phyloP scores from a whole-genome alignment of 2,113 vertebrate genomes.

The Panthera leo region DNA sequence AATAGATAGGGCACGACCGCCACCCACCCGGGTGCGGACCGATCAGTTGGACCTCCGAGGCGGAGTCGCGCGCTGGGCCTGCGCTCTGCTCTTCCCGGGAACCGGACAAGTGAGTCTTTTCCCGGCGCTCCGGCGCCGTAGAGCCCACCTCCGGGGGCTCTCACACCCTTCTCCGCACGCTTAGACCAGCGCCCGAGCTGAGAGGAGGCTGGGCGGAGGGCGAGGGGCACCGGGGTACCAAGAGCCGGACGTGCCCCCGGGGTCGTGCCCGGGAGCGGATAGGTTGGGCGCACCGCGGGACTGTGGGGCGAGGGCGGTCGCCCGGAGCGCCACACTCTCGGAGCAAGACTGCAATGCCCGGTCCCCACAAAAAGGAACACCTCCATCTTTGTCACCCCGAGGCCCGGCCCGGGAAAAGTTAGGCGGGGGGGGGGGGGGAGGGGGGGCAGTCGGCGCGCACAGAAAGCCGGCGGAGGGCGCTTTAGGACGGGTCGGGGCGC shows the following conservation, averaged over 20 bases:
- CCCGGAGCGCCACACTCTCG: not conserved
- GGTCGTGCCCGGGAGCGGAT: not conserved
- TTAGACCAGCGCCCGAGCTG: not conserved
- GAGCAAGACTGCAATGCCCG: not conserved
- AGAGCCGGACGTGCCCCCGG: not conserved
- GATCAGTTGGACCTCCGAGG: not conserved
- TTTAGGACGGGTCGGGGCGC: not conserved
- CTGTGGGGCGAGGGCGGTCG: not conserved
- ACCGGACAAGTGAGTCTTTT: not conserved
- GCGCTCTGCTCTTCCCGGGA: not conserved
- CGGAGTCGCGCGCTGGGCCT: not conserved
- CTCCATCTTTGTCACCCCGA: constrained; percentile 1
- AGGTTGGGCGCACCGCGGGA: not conserved
- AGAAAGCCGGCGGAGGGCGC: not conserved
- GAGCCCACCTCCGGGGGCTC: not conserved
- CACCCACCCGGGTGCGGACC: not conserved
- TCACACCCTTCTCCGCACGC: not conserved
- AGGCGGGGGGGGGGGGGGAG: not conserved
- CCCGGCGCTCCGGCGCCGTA: not conserved
- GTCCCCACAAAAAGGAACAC: not conserved
- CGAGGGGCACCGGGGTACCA: not conserved
- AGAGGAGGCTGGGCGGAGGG: not conserved
- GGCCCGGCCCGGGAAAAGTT: not conserved
- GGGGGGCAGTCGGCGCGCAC: not conserved
- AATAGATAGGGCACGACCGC: not conserved